Base-by-base conservation (phyloP, 2,888 invertebrate species). In the Lepidochrysops patricia region DNA sequence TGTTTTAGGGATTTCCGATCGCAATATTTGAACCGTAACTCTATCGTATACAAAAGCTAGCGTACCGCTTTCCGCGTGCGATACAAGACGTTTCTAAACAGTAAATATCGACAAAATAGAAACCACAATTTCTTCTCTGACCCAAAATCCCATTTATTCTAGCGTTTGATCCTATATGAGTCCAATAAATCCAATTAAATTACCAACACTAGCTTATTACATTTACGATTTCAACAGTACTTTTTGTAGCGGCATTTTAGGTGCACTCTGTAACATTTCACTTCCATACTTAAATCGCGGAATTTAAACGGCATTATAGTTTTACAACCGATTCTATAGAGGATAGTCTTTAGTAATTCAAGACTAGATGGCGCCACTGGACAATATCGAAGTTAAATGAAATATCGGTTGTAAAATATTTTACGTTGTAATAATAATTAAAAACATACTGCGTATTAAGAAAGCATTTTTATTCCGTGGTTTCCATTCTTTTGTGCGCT, bases 11-110 rank as follows among this genome's bases (percentile, higher is more conserved):
- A 35, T 27, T 57, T 57, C n/a, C 25, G 43, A 57, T 43, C 48
- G 57, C 57, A 12, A 37, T 43, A 58, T 25, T 50, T 54, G 29
- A 54, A 54, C 29, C 54, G 2, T 54, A 29, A 54, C 29, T 63
- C 64, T 68, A 68, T 72, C 72, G 72, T 72, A 72, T 72, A 72
- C 72, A 68, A 69, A 67, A 63, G 64, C 62, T 54, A 54, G 61
- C 37, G 37, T 56, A 23, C 52, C 52, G 27, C 56, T 29, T 52
- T 59, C 56, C 26, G 57, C 34, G 37, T 35, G 57, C 57, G 57
- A 58, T 54, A 54, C 32, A 54, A 19, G 32, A 32, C 29, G 43
- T 9, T 19, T 29, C 7, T 29, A 29, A 43, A 43, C 19, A 19
- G 43, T 43, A 43, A 43, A 43, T 43, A 43, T 43, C 43, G 43